A percentile compares a stretch with the other conserved stretches of the same genome.
Conservation (phyloP, 2,113 vertebrate genomes). For the Sula dactylatra region DNA sequence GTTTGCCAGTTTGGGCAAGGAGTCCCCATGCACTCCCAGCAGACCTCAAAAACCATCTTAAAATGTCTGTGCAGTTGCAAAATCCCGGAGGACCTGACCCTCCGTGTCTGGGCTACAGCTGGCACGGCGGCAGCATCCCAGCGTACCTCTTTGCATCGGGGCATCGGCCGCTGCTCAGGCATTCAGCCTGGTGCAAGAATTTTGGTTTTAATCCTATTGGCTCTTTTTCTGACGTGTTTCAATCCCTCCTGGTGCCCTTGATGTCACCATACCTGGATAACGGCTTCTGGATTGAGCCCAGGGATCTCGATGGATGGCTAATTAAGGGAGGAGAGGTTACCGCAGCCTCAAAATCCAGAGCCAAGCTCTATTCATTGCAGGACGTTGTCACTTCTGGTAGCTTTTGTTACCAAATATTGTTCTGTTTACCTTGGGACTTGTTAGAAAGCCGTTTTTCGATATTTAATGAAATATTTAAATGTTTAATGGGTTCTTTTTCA, state of each 20-base stretch:
- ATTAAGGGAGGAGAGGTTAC: not conserved
- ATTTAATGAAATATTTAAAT: slow-evolving; percentile 74
- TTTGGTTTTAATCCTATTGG: not conserved
- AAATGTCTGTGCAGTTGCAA: not conserved
- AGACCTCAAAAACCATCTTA: not conserved
- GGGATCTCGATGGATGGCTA: not conserved
- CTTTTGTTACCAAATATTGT: slow-evolving; percentile 64
- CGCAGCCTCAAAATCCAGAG: not conserved
- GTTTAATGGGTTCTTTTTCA: slow-evolving; percentile 64
- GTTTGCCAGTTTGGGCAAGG: not conserved
- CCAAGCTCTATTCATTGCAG: not conserved
- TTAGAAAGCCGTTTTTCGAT: slow-evolving; percentile 74
- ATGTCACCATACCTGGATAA: not conserved
- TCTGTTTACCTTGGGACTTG: slow-evolving; percentile 61
- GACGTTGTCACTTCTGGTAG: not conserved
- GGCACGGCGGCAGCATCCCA: not conserved
- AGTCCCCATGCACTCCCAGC: not conserved
- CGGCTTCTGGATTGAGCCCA: not conserved
- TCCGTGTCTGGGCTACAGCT: not conserved
- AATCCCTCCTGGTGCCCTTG: not conserved
- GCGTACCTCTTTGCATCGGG: fast-evolving
- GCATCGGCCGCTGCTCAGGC: not conserved
- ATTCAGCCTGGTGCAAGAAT: not conserved
- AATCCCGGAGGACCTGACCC: not conserved
- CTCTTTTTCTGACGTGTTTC: not conserved